A percentile compares a stretch with the other conserved stretches of the same genome.
Evolutionary conservation across 35 echinoderm and acorn worm species (phyloP).

Genomic region (Hemicentrotus pulcherrimus): DNA sequence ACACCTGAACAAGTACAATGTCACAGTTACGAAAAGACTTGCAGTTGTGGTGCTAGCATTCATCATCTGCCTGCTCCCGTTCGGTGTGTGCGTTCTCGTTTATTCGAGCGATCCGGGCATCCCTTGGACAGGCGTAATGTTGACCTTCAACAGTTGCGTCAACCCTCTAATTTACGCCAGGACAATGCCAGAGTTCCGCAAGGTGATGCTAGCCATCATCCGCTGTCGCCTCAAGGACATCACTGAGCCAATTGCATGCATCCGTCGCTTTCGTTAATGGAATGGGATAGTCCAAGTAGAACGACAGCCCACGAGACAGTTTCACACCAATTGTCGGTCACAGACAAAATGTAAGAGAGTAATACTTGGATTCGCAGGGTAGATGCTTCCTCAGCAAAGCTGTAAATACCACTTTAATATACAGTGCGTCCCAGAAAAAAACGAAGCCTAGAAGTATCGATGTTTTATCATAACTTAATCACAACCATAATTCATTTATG

Average conservation of each 20-base stretch:
- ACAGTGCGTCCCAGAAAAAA: too few species aligned
- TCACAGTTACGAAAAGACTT: not conserved
- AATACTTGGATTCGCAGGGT: too few species aligned
- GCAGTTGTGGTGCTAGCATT: not conserved
- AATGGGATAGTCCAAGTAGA: too few species aligned
- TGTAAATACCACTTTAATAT: too few species aligned
- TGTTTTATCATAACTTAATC: too few species aligned
- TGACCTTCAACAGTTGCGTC: not conserved
- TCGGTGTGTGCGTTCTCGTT: not conserved
- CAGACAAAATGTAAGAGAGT: too few species aligned
- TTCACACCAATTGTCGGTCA: too few species aligned
- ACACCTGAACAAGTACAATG: not conserved
- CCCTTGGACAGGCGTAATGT: not conserved
- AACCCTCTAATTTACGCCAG: not conserved
- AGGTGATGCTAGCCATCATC: not conserved
- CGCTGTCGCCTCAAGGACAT: not conserved
- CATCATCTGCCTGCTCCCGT: not conserved
- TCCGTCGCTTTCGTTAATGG: not conserved
- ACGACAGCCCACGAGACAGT: too few species aligned
- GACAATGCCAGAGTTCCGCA: not conserved
- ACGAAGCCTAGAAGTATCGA: too few species aligned
- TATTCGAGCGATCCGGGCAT: not conserved
- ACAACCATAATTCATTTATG: too few species aligned
- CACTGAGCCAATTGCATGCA: not conserved
- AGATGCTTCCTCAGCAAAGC: too few species aligned